phyloP scores from a whole-genome alignment of 2,888 invertebrate species.

The Sinelater perroti region DNA sequence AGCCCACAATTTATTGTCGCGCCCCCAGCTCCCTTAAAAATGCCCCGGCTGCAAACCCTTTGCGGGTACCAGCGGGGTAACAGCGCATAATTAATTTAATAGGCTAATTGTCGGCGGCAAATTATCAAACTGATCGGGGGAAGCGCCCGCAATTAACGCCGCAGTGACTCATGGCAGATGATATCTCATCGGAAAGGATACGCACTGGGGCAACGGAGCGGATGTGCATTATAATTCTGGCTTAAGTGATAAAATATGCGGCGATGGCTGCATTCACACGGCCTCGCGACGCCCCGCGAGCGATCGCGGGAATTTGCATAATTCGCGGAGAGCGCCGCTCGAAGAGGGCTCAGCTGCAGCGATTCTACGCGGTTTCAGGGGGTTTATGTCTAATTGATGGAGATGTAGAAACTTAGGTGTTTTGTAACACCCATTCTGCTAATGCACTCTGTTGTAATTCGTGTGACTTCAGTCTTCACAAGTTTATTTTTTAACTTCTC shows the following conservation, averaged over 20 bases:
- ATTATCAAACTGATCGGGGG: background rate
- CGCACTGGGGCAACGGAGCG: constrained; percentile 20
- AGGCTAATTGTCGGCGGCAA: constrained; percentile 7
- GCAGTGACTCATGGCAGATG: constrained; percentile 22
- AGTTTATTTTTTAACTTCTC: no score
- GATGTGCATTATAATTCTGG: constrained; percentile 27
- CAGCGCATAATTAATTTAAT: no score
- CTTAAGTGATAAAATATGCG: constrained; percentile 22
- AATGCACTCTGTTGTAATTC: no score
- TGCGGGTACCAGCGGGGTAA: no score
- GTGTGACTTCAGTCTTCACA: no score
- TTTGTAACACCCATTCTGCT: no score
- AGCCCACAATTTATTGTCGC: no score
- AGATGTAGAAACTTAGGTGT: no score
- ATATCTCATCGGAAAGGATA: constrained; percentile 23
- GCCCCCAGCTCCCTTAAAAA: no score
- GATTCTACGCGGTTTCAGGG: no score
- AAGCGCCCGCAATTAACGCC: background rate
- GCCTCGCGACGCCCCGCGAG: constrained; percentile 11
- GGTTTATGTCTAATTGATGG: no score
- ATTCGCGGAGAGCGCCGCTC: constrained; percentile 9
- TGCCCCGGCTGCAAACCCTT: no score
- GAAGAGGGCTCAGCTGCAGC: constrained; percentile 16
- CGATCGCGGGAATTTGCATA: constrained; percentile 23
- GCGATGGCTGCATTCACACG: constrained; percentile 23